Evolutionary conservation across 2,888 invertebrate genomes (phyloP).

Genomic region (Drosophila mimetica): DNA sequence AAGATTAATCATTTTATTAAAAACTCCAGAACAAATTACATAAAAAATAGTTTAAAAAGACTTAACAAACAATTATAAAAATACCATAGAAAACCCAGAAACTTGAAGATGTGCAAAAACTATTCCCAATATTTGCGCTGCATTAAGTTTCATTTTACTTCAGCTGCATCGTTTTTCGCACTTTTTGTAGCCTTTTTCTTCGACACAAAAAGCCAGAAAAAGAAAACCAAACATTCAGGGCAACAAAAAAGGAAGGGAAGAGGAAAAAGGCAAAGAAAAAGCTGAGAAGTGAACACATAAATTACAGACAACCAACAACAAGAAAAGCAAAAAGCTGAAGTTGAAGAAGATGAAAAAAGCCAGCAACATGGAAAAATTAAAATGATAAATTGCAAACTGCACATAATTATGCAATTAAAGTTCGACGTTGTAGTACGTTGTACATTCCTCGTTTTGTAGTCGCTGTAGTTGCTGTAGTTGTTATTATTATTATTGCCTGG

Average conservation of each 20-base stretch:
- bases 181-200: constrained; percentile 6
- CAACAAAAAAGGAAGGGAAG: constrained; percentile 17
- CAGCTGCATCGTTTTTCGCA: constrained; percentile 9
- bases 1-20: no score
- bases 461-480: constrained; percentile 28
- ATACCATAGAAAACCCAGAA: neutral
- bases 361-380: constrained; percentile 81
- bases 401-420: constrained; percentile 85
- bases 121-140: constrained; percentile 61
- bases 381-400: constrained; percentile 85
- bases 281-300: constrained; percentile 61
- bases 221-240: constrained; percentile 17
- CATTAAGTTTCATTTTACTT: constrained; percentile 57
- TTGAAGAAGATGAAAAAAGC: constrained; percentile 64
- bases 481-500: constrained; percentile 63
- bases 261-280: constrained; percentile 24
- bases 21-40: no score
- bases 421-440: constrained; percentile 78
- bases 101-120: constrained; percentile 17
- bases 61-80: constrained; percentile 4
- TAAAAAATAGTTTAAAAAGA: neutral
- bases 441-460: constrained; percentile 37
- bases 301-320: constrained; percentile 55
- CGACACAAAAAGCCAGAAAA: constrained; percentile 11
- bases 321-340: constrained; percentile 38